These are phyloP conservation scores for Entomobrya multifasciata DNA, from an alignment of 2,888 invertebrate genomes.

Conservation along the genomic window DNA sequence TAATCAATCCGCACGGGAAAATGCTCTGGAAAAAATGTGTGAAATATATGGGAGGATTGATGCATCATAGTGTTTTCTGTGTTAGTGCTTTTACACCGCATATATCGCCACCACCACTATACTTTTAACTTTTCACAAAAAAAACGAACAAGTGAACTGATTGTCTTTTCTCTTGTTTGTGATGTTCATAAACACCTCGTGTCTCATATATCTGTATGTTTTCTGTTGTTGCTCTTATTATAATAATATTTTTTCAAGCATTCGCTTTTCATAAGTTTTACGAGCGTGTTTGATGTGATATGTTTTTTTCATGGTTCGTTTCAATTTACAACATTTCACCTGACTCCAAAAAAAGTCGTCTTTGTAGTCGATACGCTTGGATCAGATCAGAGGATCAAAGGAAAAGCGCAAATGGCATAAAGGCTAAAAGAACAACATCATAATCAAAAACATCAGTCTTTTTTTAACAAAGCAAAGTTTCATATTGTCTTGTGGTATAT, in stretches of 20 bases:
- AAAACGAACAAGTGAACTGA: conserved; percentile 30
- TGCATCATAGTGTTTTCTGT: background rate
- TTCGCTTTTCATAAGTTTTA: conserved; percentile 25
- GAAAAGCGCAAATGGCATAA: background rate
- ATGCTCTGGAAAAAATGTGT: background rate
- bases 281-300: background rate
- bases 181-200: conserved; percentile 33
- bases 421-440: background rate
- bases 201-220: background rate
- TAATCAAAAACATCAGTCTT: too few relatives aligned
- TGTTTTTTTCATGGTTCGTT: background rate
- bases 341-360: background rate
- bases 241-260: background rate
- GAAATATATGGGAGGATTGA: conserved; percentile 12
- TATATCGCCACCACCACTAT: background rate
- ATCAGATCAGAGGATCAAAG: conserved; percentile 1
- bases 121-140: background rate
- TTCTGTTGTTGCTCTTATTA: conserved; percentile 2
- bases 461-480: background rate
- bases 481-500: background rate
- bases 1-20: conserved; percentile 48
- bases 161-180: conserved; percentile 18
- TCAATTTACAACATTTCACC: conserved; percentile 34
- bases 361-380: background rate
- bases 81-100: background rate